Base-by-base conservation (phyloP, 2,888 invertebrate species). In the Seladonia tumulorum region DNA sequence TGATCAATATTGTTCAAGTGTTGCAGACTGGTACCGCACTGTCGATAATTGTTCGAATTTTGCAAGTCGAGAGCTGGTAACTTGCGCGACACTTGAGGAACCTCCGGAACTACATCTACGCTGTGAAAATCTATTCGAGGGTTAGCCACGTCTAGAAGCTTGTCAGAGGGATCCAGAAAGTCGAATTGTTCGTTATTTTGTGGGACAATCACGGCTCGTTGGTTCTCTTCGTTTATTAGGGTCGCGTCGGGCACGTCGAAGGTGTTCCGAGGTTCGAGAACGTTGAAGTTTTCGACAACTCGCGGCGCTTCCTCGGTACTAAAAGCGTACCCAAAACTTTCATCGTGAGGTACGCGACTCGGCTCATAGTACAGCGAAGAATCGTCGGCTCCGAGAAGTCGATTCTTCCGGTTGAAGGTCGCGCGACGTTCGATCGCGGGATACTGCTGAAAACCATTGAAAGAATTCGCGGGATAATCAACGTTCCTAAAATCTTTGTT, bases 401-500 rank as follows among this genome's bases (percentile, higher is more conserved):
- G 39, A 4, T 74, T 29, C 25, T 86, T 53, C 29, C 74, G 73
- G 25, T 71, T 70, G 22, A 70, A 75, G 16, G 29, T 49, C 12
- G 72, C 0, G 12, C 63, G 42, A 60, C 63, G 82, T 35, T 63
- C 72, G 16, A 70, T 57, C 16, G 68, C 5, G 12, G 88, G 81
- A 68, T 49, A 79, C 39, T 22, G 75, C 35, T 76, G 87, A 78
- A 80, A 68, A 79, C 60, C 66, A 29, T 85, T 66, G 60, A 77
- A 42, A 53, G 73, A 35, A 60, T 83, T 66, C 60, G 71, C n/a
- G 39, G 76, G 25, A 53, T 83, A 71, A 22, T 66, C 79, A 4
- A 39, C 66, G 45, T 86, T 82, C 25, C 60, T 72, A 5, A 70
- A n/a, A 29, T 79, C 49, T n/a, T 49, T 81, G n/a, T 16, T 68